These are phyloP conservation scores for Ryuthela nishihirai DNA, from an alignment of 2,888 invertebrate genomes.

Conservation along the genomic window DNA sequence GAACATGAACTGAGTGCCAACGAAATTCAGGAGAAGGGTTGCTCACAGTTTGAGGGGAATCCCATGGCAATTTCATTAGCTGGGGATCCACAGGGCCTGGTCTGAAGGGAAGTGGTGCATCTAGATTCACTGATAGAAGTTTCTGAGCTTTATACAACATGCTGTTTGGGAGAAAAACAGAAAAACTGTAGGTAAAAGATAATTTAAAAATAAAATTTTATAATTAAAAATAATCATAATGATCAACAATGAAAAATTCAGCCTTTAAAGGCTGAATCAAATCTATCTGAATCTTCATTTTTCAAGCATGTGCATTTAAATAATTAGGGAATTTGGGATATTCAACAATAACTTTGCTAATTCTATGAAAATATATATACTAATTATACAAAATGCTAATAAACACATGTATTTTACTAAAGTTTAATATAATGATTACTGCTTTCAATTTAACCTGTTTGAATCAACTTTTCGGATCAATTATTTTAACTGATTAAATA, in stretches of 20 bases:
- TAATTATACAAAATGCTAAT: not conserved
- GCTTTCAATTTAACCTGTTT: too few species aligned
- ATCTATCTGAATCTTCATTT: too few species aligned
- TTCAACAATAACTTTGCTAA: not conserved
- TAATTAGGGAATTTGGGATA: too few species aligned
- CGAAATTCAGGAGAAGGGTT: conserved; percentile 30
- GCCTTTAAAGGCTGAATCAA: too few species aligned
- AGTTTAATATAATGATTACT: too few species aligned
- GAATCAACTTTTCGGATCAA: too few species aligned
- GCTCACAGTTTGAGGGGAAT: conserved; percentile 35
- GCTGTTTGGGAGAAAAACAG: conserved; percentile 51
- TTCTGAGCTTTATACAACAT: conserved; percentile 74
- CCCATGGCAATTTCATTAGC: conserved; percentile 28
- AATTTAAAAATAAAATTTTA: conserved; percentile 1
- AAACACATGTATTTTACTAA: not conserved
- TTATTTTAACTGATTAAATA: too few species aligned
- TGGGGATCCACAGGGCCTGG: conserved; percentile 20
- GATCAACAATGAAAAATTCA: too few species aligned
- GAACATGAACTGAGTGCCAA: conserved; percentile 21
- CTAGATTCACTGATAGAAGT: conserved; percentile 60
- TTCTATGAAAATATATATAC: not conserved
- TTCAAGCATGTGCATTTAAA: not conserved
- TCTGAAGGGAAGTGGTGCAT: conserved; percentile 33
- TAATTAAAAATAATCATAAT: not conserved
- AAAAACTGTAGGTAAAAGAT: not conserved